These are phyloP conservation scores for Branchellion lobata DNA, from an alignment of 2,888 invertebrate genomes.

Conservation along the genomic window DNA sequence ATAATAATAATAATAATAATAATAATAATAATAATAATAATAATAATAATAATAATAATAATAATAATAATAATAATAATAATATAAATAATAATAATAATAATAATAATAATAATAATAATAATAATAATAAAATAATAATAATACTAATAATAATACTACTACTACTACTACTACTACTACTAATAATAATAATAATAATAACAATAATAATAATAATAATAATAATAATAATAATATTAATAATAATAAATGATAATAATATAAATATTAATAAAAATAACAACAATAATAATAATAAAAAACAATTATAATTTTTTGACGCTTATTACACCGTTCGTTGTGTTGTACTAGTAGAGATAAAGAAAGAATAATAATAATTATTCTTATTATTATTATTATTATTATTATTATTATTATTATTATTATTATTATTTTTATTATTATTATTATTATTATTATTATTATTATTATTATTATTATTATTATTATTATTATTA, in stretches of 20 bases:
- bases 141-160: slow-evolving; percentile 14
- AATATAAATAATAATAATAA: slow-evolving; percentile 20
- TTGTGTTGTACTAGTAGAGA: too few relatives aligned
- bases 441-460: too few relatives aligned
- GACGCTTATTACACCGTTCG: too few relatives aligned
- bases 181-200: slow-evolving; percentile 8
- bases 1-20: slow-evolving; percentile 29
- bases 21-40: slow-evolving; percentile 29
- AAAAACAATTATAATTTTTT: too few relatives aligned
- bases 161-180: background rate
- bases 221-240: background rate
- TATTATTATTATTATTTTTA: too few relatives aligned
- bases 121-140: slow-evolving; percentile 15
- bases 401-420: too few relatives aligned
- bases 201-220: background rate
- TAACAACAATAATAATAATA: too few relatives aligned
- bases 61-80: slow-evolving; percentile 29
- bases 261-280: too few relatives aligned
- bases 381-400: too few relatives aligned
- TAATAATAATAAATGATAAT: background rate
- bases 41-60: slow-evolving; percentile 29
- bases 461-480: too few relatives aligned
- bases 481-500: too few relatives aligned
- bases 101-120: slow-evolving; percentile 36
- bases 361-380: too few relatives aligned